Evolutionary conservation across 2,888 invertebrate species (phyloP).

Genomic region (Serrognathus titanus): DNA sequence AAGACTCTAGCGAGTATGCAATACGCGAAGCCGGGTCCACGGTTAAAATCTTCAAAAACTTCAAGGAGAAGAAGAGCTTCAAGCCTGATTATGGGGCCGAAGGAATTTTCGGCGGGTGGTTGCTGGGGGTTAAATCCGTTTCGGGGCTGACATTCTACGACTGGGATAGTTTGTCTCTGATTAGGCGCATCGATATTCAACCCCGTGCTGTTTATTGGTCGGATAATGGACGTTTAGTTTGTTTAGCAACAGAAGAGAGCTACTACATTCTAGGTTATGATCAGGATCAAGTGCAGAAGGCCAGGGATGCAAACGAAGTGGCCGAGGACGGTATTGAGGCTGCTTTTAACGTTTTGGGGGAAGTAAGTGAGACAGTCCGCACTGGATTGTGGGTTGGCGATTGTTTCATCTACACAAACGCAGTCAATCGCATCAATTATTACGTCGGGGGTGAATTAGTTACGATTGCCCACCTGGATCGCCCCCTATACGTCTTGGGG

Average conservation of each 20-base stretch:
- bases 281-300: slow-evolving; percentile 73
- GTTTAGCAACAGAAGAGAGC: slow-evolving; percentile 91
- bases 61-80: slow-evolving; percentile 94
- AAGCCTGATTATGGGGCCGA: slow-evolving; percentile 97
- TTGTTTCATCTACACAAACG: slow-evolving; percentile 99
- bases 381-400: slow-evolving; percentile 98
- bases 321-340: slow-evolving; percentile 93
- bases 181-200: slow-evolving; percentile 95
- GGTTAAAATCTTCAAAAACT: slow-evolving; percentile 95
- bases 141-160: slow-evolving; percentile 95
- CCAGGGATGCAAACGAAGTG: slow-evolving; percentile 72
- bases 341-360: slow-evolving; percentile 96
- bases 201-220: slow-evolving; percentile 95
- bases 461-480: slow-evolving; percentile 94
- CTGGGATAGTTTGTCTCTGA: slow-evolving; percentile 90
- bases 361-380: slow-evolving; percentile 81
- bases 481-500: slow-evolving; percentile 94
- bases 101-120: slow-evolving; percentile 56
- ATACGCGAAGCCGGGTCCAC: slow-evolving; percentile 76
- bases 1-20: slow-evolving; percentile 17
- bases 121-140: slow-evolving; percentile 76
- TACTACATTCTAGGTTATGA: slow-evolving; percentile 93
- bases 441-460: slow-evolving; percentile 99
- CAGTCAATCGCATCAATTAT: slow-evolving; percentile 95
- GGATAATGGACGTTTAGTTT: slow-evolving; percentile 89